Evolutionary conservation across 2,797 vertebrate genomes (phyloP), one percentile per base, ranked within the genome.

Genomic region (Distichodus sexfasciatus): DNA sequence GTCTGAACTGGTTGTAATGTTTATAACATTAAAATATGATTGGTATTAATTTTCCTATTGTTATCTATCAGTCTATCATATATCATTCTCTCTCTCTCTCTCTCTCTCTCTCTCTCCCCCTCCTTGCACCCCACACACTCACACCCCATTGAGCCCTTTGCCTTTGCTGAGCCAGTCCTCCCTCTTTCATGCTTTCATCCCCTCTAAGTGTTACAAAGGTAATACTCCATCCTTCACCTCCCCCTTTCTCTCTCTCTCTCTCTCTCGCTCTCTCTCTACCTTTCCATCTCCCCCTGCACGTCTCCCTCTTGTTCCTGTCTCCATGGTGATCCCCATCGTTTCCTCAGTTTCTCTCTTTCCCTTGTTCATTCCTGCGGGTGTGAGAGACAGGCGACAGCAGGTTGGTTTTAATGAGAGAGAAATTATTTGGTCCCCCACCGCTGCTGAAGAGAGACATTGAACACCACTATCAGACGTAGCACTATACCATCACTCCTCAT

Each of bases 251-350:
- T 14, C 6, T 21, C 28, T 61, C 11, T 17, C 17, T 10, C 8
- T 61, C 11, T 19, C 4, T 33, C 0, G 33, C 28, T 47, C 21
- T 7, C 8, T 12, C 61, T 63, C 10, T 48, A 14, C 23, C 35
- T 59, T n/a, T 55, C 24, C 11, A 33, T 44, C 44, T 38, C 31
- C 50, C 7, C 35, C 10, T 58, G 24, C 21, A 40, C 36, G 43
- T 8, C 60, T 70, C 21, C 21, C 66, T 58, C 61, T 46, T 48
- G 66, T 43, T 38, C 53, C 59, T 66, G 76, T 77, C 71, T 63
- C 76, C 76, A 77, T 74, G 71, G 76, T 74, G 71, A 77, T 73
- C 76, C 23, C 40, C 14, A 55, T 66, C 62, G 57, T 66, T 71
- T 72, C 53, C 51, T 74, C 67, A 51, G 44, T 71, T 53, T 69